Evolutionary conservation across 2,888 invertebrate species (phyloP).

Genomic region (Caenorhabditis doughertyi): DNA sequence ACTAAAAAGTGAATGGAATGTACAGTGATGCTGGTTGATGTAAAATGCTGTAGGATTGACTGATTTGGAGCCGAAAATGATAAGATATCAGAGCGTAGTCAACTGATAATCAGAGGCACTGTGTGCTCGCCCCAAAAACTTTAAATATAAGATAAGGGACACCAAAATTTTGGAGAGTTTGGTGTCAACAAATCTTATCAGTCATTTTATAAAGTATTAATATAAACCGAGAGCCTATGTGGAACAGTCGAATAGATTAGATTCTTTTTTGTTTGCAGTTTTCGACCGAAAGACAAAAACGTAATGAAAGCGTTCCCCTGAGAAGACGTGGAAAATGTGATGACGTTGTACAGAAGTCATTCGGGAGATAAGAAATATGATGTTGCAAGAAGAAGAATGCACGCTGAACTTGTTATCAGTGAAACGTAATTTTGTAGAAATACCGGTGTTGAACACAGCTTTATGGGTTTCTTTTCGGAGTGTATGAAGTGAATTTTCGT

Average conservation of each 20-base stretch:
- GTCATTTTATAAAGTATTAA: background rate
- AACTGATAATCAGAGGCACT: background rate
- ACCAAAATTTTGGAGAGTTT: background rate
- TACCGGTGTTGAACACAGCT: background rate
- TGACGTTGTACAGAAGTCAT: too few relatives aligned
- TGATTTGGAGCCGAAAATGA: conserved; percentile 43
- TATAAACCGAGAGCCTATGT: background rate
- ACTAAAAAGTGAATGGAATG: conserved; percentile 34
- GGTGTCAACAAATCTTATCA: conserved; percentile 11
- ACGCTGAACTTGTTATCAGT: conserved; percentile 12
- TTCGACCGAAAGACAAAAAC: too few relatives aligned
- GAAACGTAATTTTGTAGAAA: background rate
- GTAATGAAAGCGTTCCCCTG: too few relatives aligned
- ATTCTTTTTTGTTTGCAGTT: background rate
- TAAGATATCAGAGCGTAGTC: conserved; percentile 47
- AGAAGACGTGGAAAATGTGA: too few relatives aligned
- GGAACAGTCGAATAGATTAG: background rate
- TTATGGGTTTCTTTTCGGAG: too few relatives aligned
- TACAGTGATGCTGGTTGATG: conserved; percentile 21
- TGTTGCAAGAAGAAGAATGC: background rate
- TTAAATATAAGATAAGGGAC: conserved; percentile 15
- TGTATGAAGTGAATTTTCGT: background rate
- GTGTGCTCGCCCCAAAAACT: conserved; percentile 15
- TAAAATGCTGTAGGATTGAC: conserved; percentile 34
- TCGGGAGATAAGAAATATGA: too few relatives aligned